These are phyloP conservation scores for Heliconius hewitsoni DNA, from an alignment of 1,140 invertebrate species.

Conservation along the genomic window DNA sequence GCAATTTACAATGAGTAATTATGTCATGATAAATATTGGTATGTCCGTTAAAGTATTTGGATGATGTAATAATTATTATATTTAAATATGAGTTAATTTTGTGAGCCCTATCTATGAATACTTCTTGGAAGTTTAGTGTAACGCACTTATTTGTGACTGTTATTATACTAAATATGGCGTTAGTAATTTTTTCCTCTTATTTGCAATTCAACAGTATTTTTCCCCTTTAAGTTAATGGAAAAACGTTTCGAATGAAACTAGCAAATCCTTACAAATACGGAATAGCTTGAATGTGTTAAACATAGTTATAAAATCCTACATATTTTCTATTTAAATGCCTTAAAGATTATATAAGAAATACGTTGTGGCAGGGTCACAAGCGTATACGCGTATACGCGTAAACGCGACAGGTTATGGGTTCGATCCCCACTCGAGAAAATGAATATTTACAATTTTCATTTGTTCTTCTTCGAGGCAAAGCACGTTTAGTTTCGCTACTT, in stretches of 20 bases:
- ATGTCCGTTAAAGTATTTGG: background rate
- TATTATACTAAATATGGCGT: background rate
- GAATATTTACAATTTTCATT: too few species aligned
- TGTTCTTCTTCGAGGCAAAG: too few species aligned
- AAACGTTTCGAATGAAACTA: too few species aligned
- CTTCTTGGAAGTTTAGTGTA: background rate
- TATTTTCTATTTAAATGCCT: too few species aligned
- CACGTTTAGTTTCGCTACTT: too few species aligned
- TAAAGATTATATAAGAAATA: too few species aligned
- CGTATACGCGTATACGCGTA: too few species aligned
- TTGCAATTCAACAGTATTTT: background rate
- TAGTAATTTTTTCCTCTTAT: background rate
- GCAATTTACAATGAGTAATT: slow-evolving; percentile 3
- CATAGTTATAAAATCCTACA: too few species aligned
- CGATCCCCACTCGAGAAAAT: too few species aligned
- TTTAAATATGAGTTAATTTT: slow-evolving; percentile 6
- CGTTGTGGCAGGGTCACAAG: too few species aligned
- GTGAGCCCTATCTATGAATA: background rate
- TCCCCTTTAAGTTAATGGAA: background rate
- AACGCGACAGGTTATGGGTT: too few species aligned
- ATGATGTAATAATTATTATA: background rate
- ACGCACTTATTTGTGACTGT: background rate
- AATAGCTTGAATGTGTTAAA: too few species aligned
- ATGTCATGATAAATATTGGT: background rate
- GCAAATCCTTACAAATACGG: background rate